Percentiles rank a stretch among this genome's conserved stretches.
These are phyloP conservation scores for Hyles lineata DNA, from an alignment of 2,888 invertebrate species.

Conservation along the genomic window DNA sequence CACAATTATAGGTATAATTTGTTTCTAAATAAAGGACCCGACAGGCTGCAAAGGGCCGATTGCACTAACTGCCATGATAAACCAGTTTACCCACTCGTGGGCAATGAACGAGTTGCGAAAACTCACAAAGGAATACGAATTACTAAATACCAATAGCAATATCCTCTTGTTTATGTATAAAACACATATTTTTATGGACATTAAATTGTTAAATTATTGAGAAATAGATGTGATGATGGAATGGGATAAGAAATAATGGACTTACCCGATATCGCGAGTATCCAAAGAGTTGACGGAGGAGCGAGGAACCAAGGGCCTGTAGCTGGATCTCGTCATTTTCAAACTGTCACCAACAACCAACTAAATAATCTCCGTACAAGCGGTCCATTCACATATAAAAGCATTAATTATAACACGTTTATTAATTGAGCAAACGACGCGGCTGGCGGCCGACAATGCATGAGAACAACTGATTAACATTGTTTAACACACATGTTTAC, in stretches of 20 bases:
- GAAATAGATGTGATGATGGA: background rate
- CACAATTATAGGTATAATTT: background rate
- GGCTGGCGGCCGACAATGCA: conserved; percentile 56
- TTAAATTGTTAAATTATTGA: background rate
- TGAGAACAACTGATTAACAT: conserved; percentile 65
- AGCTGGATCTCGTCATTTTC: conserved; percentile 77
- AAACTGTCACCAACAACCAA: conserved; percentile 35
- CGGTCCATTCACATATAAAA: conserved; percentile 18
- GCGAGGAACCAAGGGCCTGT: conserved; percentile 75
- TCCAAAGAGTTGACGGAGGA: conserved; percentile 74
- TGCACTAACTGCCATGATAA: background rate
- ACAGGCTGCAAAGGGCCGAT: background rate
- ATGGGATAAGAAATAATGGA: conserved; percentile 29
- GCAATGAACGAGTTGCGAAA: background rate
- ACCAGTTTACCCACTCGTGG: conserved; percentile 19
- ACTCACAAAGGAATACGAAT: background rate
- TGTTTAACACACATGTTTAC: conserved; percentile 53
- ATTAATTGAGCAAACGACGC: conserved; percentile 60
- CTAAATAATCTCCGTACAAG: conserved; percentile 42
- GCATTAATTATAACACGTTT: conserved; percentile 26
- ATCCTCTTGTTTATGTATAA: conserved; percentile 1
- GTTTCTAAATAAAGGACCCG: background rate
- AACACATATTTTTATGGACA: background rate
- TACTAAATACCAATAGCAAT: background rate
- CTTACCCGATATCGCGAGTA: conserved; percentile 73